A percentile compares a stretch with the other conserved stretches of the same genome.
These are phyloP conservation scores for Varecia variegata DNA, from an alignment of 2,797 vertebrate species.

Conservation along the genomic window DNA sequence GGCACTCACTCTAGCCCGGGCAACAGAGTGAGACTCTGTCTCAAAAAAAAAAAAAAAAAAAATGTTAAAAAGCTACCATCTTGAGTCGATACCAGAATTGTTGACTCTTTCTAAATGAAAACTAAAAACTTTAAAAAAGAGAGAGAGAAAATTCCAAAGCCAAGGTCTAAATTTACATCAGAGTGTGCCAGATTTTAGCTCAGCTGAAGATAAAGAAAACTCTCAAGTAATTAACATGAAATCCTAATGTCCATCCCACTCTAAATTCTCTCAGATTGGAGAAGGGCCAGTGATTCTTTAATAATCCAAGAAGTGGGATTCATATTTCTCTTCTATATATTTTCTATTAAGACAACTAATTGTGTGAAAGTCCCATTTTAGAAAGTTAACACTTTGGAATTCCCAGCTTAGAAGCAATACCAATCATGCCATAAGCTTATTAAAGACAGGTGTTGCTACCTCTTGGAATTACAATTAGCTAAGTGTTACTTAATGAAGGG, in stretches of 20 bases:
- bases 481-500: neutral
- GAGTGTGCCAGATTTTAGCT: neutral
- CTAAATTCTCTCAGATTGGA: neutral
- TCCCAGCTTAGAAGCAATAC: neutral
- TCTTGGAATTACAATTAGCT: neutral
- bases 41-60: no score
- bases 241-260: neutral
- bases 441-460: neutral
- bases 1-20: no score
- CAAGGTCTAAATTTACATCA: neutral
- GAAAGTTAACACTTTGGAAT: neutral
- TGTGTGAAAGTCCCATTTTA: neutral
- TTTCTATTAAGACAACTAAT: neutral
- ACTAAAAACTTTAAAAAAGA: neutral
- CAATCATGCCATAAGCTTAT: neutral
- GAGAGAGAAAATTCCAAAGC: neutral
- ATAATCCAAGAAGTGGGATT: neutral
- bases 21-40: no score
- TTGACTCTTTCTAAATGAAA: neutral
- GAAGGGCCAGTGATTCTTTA: neutral
- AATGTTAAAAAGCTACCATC: neutral
- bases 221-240: conserved; percentile 31
- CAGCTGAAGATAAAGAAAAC: neutral
- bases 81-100: neutral
- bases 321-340: neutral